Percentiles rank a stretch among this genome's conserved stretches.
Conservation (phyloP, 2,797 vertebrate species). For the Phalloptychus januarius region DNA sequence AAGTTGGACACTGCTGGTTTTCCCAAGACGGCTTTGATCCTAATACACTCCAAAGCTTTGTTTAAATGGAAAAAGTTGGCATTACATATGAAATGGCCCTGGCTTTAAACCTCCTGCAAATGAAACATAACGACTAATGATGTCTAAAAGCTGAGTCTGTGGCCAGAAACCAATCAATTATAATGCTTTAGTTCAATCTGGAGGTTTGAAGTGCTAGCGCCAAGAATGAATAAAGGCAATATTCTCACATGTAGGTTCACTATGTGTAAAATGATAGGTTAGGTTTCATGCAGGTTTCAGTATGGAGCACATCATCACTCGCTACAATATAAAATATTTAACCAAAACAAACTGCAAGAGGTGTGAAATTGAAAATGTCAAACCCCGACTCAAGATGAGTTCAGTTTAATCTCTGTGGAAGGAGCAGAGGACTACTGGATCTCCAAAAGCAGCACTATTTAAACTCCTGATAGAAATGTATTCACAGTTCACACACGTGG, state of each 20-base stretch:
- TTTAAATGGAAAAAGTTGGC: not conserved
- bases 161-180: not conserved
- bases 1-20: not conserved
- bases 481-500: not conserved
- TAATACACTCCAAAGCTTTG: not conserved
- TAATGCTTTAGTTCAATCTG: not conserved
- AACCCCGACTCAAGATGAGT: not conserved
- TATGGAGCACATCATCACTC: not conserved
- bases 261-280: not conserved
- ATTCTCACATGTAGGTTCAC: not conserved
- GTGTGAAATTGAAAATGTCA: conserved; percentile 7
- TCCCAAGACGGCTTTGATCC: not conserved
- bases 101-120: not conserved
- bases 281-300: not conserved
- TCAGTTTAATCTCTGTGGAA: conserved; percentile 2
- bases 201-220: not conserved
- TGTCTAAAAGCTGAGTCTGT: not conserved
- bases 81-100: not conserved
- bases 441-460: conserved; percentile 3
- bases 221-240: not conserved
- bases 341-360: conserved; percentile 5
- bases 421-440: not conserved
- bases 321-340: conserved; percentile 1
- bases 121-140: not conserved
- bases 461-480: not conserved